These are phyloP conservation scores for Drosophila pseudotakahashii DNA, from an alignment of 2,888 invertebrate genomes.

Conservation along the genomic window DNA sequence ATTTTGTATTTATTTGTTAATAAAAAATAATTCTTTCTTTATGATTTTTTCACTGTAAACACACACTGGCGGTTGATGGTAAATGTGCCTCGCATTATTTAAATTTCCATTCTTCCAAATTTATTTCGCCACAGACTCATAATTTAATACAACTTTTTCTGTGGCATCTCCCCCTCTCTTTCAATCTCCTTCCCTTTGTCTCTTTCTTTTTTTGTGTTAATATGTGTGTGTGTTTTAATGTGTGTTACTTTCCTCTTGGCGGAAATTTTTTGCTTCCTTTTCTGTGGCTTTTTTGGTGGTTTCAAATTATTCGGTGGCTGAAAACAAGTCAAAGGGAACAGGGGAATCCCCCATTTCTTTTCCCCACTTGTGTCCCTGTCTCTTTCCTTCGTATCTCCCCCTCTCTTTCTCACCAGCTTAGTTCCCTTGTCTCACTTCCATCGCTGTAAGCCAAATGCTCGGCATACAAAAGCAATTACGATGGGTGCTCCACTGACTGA, in stretches of 20 bases:
- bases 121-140: slow-evolving; percentile 58
- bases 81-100: slow-evolving; percentile 60
- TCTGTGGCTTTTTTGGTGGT: slow-evolving; percentile 25
- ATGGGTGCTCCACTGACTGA: slow-evolving; percentile 27
- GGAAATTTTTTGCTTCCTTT: slow-evolving; percentile 52
- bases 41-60: slow-evolving; percentile 9
- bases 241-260: slow-evolving; percentile 40
- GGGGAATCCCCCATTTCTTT: neutral
- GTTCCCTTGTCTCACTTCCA: slow-evolving; percentile 36
- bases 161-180: slow-evolving; percentile 7
- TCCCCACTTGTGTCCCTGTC: neutral
- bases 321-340: slow-evolving; percentile 24
- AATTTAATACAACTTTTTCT: slow-evolving; percentile 63
- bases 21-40: neutral
- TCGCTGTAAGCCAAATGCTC: slow-evolving; percentile 50
- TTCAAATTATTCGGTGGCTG: slow-evolving; percentile 38
- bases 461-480: slow-evolving; percentile 60
- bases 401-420: slow-evolving; percentile 5
- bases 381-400: neutral
- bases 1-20: too few species aligned
- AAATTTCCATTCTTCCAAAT: slow-evolving; percentile 64
- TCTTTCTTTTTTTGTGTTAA: slow-evolving; percentile 9
- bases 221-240: slow-evolving; percentile 23
- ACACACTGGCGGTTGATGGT: slow-evolving; percentile 39
- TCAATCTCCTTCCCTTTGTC: slow-evolving; percentile 5